Percentiles rank a stretch among this genome's conserved stretches.
phyloP scores from a whole-genome alignment of 1,140 invertebrate species.

The Grapholita molesta region DNA sequence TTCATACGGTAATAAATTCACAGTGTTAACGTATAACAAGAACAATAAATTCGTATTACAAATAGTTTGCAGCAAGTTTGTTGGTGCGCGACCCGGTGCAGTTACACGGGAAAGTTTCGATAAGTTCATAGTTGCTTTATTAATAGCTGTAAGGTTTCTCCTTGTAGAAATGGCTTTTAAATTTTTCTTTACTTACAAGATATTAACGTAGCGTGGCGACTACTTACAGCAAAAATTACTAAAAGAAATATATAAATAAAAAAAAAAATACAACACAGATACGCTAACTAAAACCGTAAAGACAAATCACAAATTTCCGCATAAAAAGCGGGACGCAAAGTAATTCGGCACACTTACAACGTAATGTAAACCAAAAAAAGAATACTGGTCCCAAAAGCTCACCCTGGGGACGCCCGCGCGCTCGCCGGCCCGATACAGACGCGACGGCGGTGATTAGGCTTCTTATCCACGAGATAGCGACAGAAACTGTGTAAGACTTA shows the following conservation, averaged over 20 bases:
- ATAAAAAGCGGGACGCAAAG: conserved; percentile 63
- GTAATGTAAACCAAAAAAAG: conserved; percentile 75
- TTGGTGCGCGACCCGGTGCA: conserved; percentile 62
- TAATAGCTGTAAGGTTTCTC: conserved; percentile 51
- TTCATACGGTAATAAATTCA: not conserved
- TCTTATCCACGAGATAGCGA: conserved; percentile 76
- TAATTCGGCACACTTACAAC: conserved; percentile 72
- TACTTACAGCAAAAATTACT: no score
- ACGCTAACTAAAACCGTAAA: conserved; percentile 12
- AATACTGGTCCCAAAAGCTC: conserved; percentile 72
- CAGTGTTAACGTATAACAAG: conserved; percentile 41
- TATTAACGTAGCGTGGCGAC: no score
- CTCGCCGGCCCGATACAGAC: conserved; percentile 70
- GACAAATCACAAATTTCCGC: conserved; percentile 55
- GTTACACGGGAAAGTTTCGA: conserved; percentile 57
- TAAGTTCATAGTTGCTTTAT: conserved; percentile 70
- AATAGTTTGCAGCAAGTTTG: conserved; percentile 70
- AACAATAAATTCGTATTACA: conserved; percentile 64
- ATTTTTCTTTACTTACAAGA: not conserved
- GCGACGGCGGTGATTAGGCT: conserved; percentile 76
- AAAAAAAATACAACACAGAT: not conserved
- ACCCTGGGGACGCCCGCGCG: conserved; percentile 65
- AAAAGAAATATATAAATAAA: not conserved
- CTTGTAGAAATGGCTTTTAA: not conserved
- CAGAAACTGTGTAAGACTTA: conserved; percentile 77